A percentile compares a stretch with the other conserved stretches of the same genome.
These are phyloP conservation scores for Yoshiicerus persimilis DNA, from an alignment of 1,140 invertebrate species.

Conservation along the genomic window DNA sequence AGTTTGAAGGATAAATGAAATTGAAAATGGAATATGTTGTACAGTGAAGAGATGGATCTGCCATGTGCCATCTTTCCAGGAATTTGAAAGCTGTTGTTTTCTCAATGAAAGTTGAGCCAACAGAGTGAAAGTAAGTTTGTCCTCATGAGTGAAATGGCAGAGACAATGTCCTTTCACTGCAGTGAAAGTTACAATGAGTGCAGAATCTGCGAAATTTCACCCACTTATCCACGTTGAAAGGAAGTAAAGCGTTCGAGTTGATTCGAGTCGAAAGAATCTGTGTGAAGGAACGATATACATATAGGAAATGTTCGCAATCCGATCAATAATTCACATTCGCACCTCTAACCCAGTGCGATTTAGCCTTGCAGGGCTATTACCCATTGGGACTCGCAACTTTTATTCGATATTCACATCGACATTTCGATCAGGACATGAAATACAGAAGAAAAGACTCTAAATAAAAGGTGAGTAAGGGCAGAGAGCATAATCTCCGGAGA, in stretches of 20 bases:
- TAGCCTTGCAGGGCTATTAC: not conserved
- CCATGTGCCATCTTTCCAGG: not conserved
- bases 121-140: not conserved
- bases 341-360: not conserved
- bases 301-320: not conserved
- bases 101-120: not conserved
- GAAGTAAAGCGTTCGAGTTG: not conserved
- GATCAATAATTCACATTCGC: conserved; percentile 22
- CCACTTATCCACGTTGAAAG: not conserved
- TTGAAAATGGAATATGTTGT: not conserved
- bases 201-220: not conserved
- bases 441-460: not conserved
- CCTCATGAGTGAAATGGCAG: not conserved
- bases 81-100: not conserved
- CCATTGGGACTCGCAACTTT: not conserved
- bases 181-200: not conserved
- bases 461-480: no score
- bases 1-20: not conserved
- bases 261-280: not conserved
- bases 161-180: conserved; percentile 1
- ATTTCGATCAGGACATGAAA: not conserved
- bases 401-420: not conserved
- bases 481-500: no score
- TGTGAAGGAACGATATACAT: not conserved
- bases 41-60: not conserved